These are phyloP conservation scores for Chironomus striatipennis DNA, from an alignment of 1,140 invertebrate species.

Conservation along the genomic window DNA sequence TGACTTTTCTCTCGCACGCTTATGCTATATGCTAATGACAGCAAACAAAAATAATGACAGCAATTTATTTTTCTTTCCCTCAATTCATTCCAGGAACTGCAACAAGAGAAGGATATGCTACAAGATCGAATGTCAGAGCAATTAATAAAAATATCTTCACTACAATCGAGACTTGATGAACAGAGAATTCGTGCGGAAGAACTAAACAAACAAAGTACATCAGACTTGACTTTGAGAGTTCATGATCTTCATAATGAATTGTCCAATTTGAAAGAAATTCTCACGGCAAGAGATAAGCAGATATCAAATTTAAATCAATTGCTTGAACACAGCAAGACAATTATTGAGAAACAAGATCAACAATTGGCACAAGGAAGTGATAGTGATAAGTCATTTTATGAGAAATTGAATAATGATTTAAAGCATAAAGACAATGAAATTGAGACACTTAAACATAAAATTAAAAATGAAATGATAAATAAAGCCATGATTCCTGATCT, in stretches of 20 bases:
- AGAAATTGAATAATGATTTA: conserved; percentile 48
- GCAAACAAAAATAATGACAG: too few relatives aligned
- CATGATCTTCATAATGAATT: conserved; percentile 53
- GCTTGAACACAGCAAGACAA: conserved; percentile 36
- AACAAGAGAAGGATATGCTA: conserved; percentile 66
- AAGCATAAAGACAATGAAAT: conserved; percentile 47
- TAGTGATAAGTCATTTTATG: conserved; percentile 44
- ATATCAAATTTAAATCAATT: conserved; percentile 42
- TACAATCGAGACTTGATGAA: conserved; percentile 68
- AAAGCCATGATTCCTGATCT: conserved; percentile 46
- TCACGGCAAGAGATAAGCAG: conserved; percentile 49
- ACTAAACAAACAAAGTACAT: conserved; percentile 55
- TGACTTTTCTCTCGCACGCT: too few relatives aligned
- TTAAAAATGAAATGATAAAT: conserved; percentile 41
- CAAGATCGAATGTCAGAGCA: conserved; percentile 72
- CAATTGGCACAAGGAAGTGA: conserved; percentile 40
- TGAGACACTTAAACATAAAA: conserved; percentile 43
- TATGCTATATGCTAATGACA: too few relatives aligned
- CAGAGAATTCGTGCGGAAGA: conserved; percentile 63
- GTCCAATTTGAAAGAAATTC: conserved; percentile 46
- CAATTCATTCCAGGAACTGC: conserved; percentile 52
- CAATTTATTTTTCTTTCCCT: too few relatives aligned
- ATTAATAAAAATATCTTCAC: conserved; percentile 63
- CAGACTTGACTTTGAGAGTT: conserved; percentile 54
- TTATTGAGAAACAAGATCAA: conserved; percentile 42